phyloP scores from a whole-genome alignment of 30 jellyfish, hydroid and myxozoan species.

The Turritopsis dohrnii region DNA sequence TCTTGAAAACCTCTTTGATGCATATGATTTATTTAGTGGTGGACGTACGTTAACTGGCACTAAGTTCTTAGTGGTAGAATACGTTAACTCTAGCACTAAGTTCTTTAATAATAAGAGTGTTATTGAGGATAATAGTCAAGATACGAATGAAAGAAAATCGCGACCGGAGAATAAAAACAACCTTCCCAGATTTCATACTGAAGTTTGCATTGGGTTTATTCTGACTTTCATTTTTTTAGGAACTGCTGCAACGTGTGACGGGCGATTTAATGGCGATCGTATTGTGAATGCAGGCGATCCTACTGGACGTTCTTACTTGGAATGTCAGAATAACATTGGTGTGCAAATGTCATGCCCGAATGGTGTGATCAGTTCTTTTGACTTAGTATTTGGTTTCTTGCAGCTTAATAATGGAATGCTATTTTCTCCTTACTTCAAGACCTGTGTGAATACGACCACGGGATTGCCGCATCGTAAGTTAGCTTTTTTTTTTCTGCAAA shows the following conservation, averaged over 20 bases:
- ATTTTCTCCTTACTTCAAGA: slow-evolving; percentile 9
- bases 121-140: too few species aligned
- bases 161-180: too few species aligned
- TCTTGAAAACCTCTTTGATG: too few species aligned
- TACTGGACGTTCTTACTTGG: not conserved
- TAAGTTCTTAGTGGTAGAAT: too few species aligned
- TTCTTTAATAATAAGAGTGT: too few species aligned
- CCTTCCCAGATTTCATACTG: too few species aligned
- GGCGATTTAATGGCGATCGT: slow-evolving; percentile 12
- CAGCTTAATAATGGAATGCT: not conserved
- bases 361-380: not conserved
- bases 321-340: not conserved
- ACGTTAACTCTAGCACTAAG: too few species aligned
- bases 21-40: too few species aligned
- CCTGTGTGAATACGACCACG: not conserved
- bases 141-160: too few species aligned
- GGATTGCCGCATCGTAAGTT: slow-evolving; percentile 12
- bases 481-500: not conserved
- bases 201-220: not conserved
- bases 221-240: not conserved
- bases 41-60: not conserved
- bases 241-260: not conserved
- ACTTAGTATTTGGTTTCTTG: not conserved
- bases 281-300: not conserved
- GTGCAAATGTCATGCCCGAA: not conserved